A percentile compares a stretch with the other conserved stretches of the same genome.
Evolutionary conservation across 2,888 invertebrate genomes (phyloP).

Genomic region (Campopleginae sp.): DNA sequence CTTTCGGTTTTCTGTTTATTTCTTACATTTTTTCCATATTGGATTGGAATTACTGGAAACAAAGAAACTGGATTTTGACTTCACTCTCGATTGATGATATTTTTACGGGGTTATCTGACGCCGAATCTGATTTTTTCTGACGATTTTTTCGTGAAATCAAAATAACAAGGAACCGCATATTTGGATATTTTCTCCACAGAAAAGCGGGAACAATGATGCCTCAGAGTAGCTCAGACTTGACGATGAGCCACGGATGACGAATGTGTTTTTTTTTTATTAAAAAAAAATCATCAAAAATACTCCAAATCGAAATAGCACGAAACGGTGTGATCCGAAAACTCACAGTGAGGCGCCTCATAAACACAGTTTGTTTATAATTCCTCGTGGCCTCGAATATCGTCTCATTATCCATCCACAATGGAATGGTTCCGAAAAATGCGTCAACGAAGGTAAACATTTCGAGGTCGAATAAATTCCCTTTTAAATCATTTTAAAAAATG

Average conservation of each 20-base stretch:
- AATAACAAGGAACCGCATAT: not conserved
- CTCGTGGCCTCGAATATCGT: slow-evolving; percentile 6
- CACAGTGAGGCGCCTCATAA: not conserved
- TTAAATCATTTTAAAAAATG: not conserved
- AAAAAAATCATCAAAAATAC: not conserved
- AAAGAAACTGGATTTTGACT: not conserved
- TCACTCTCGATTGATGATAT: not conserved
- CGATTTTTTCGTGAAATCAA: not conserved
- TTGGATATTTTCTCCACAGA: slow-evolving; percentile 9
- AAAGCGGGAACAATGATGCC: slow-evolving; percentile 42
- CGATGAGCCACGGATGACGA: slow-evolving; percentile 53
- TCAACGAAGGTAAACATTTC: slow-evolving; percentile 48
- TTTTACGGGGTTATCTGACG: not conserved
- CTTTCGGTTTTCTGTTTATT: not conserved
- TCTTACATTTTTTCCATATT: not conserved
- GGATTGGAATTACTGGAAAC: not conserved
- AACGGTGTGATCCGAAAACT: not conserved
- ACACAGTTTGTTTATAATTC: slow-evolving; percentile 18
- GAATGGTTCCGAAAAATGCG: slow-evolving; percentile 60
- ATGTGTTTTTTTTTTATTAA: slow-evolving; percentile 15
- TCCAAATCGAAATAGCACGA: not conserved
- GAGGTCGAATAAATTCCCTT: not conserved
- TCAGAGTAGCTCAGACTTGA: slow-evolving; percentile 31
- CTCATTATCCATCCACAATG: slow-evolving; percentile 23
- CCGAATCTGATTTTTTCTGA: too few relatives aligned